These are phyloP conservation scores for Physella acuta DNA, from an alignment of 1,140 invertebrate species.

Conservation along the genomic window DNA sequence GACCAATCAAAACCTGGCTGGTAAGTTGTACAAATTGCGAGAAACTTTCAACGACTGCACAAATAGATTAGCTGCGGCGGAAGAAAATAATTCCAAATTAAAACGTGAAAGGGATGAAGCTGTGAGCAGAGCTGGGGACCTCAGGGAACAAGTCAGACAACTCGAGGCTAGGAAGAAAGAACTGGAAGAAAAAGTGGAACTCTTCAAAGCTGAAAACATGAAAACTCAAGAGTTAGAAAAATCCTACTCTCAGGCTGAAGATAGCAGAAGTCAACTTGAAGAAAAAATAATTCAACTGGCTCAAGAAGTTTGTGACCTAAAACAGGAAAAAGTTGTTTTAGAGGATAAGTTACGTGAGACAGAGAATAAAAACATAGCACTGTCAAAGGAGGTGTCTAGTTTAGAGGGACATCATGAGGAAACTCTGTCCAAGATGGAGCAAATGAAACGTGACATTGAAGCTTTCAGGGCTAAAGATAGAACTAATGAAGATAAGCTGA, in stretches of 20 bases:
- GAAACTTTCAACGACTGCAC: not conserved
- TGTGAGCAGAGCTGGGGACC: not conserved
- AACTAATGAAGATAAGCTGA: slow-evolving; percentile 10
- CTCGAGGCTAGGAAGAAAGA: not conserved
- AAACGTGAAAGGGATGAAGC: not conserved
- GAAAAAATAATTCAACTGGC: too few species aligned
- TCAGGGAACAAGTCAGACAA: not conserved
- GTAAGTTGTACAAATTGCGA: slow-evolving; percentile 1
- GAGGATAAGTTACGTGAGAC: not conserved
- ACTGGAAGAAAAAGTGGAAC: not conserved
- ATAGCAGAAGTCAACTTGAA: too few species aligned
- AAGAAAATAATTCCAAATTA: not conserved
- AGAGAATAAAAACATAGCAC: not conserved
- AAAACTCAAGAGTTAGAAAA: too few species aligned
- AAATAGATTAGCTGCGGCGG: not conserved
- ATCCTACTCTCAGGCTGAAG: too few species aligned
- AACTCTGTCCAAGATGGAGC: not conserved
- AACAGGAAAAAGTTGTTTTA: too few species aligned
- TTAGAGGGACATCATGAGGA: slow-evolving; percentile 1
- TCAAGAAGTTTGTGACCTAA: too few species aligned
- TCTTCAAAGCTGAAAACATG: too few species aligned
- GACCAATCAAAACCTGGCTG: slow-evolving; percentile 13
- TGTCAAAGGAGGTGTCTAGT: not conserved
- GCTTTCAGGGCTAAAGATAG: not conserved
- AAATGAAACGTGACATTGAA: slow-evolving; percentile 16